A percentile compares a stretch with the other conserved stretches of the same genome.
phyloP scores from a whole-genome alignment of 2,797 vertebrate genomes.

The Caiman crocodilus region DNA sequence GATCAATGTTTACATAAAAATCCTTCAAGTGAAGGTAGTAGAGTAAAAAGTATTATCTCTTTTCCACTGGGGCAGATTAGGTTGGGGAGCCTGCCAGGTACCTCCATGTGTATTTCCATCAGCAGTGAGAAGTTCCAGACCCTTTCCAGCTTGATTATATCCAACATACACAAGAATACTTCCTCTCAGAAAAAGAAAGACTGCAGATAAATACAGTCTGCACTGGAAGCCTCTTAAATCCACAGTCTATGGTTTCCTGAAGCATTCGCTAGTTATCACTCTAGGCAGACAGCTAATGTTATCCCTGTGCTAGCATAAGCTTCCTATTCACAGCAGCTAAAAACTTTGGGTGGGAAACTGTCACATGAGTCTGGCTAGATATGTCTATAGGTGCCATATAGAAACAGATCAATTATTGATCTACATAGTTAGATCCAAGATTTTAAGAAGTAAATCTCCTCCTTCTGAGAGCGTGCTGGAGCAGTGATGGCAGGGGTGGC shows the following conservation, averaged over 20 bases:
- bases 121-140: constrained; percentile 45
- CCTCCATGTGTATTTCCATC: not conserved
- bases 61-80: not conserved
- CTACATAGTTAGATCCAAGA: not conserved
- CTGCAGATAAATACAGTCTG: not conserved
- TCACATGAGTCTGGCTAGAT: not conserved
- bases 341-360: not conserved
- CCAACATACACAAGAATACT: not conserved
- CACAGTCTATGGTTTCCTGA: not conserved
- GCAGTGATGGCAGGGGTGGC: no score
- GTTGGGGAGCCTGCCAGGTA: not conserved
- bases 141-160: not conserved
- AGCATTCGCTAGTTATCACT: not conserved
- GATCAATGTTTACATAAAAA: constrained; percentile 10
- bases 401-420: fast-evolving
- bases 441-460: no score
- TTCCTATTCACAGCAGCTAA: not conserved
- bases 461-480: no score
- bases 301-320: not conserved
- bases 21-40: not conserved
- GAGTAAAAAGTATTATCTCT: constrained; percentile 10
- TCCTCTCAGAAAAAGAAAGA: not conserved
- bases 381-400: fast-evolving
- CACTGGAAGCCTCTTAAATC: not conserved
- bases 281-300: not conserved